phyloP scores from a whole-genome alignment of 64 coral and sea anemone genomes.

The Montipora capricornis region DNA sequence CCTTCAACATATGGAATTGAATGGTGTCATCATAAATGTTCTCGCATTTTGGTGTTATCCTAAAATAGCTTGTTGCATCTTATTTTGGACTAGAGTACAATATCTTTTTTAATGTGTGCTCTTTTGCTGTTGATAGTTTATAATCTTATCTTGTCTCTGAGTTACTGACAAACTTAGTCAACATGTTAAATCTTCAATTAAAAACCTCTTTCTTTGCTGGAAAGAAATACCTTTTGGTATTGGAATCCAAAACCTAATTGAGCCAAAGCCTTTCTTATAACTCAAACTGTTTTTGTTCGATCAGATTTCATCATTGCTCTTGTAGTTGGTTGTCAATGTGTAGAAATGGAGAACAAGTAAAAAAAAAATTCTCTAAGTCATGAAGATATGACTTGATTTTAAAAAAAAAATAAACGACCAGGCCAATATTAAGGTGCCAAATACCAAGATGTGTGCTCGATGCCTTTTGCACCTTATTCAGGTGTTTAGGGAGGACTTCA shows the following conservation, averaged over 20 bases:
- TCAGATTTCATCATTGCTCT: too few species aligned
- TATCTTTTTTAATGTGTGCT: not conserved
- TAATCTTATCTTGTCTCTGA: too few species aligned
- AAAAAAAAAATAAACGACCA: not conserved
- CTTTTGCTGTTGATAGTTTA: not conserved
- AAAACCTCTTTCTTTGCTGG: too few species aligned
- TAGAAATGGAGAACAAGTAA: too few species aligned
- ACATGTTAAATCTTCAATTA: too few species aligned
- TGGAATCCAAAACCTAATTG: too few species aligned
- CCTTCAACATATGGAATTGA: not conserved
- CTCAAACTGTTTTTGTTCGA: too few species aligned
- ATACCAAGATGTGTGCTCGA: slow-evolving; percentile 8
- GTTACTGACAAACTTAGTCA: too few species aligned
- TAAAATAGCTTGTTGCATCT: not conserved
- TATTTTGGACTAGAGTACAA: not conserved
- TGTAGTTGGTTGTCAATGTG: too few species aligned
- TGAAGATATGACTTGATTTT: not conserved
- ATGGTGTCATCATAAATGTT: not conserved
- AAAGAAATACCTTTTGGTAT: too few species aligned
- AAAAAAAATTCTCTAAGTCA: not conserved
- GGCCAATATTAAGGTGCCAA: not conserved
- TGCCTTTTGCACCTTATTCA: not conserved
- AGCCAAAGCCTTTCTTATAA: too few species aligned
- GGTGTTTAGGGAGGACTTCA: not conserved
- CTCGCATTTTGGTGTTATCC: not conserved